These are phyloP conservation scores for Entomobrya multifasciata DNA, from an alignment of 2,888 invertebrate genomes.

Conservation along the genomic window DNA sequence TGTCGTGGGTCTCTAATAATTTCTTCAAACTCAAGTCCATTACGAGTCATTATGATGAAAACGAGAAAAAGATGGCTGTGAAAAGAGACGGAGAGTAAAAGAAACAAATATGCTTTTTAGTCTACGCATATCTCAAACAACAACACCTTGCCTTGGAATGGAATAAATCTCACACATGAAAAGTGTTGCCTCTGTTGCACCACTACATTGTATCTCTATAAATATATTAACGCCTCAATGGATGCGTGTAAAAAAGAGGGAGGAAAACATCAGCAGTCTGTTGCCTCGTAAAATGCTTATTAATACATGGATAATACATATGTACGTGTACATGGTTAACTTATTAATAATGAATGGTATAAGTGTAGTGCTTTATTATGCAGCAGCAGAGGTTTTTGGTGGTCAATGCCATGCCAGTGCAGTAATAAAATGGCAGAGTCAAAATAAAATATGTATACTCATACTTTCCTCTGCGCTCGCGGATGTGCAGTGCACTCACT, in stretches of 20 bases:
- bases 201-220: not conserved
- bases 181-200: not conserved
- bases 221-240: constrained; percentile 22
- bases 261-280: not conserved
- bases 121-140: not conserved
- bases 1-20: constrained; percentile 60
- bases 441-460: constrained; percentile 23
- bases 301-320: not conserved
- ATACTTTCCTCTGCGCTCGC: not conserved
- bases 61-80: constrained; percentile 18
- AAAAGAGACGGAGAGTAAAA: constrained; percentile 32
- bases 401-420: too few species aligned
- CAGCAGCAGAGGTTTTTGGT: constrained; percentile 37
- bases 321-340: constrained; percentile 21
- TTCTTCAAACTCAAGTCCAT: constrained; percentile 65
- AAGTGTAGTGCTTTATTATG: not conserved
- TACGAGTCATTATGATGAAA: constrained; percentile 59
- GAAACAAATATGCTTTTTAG: constrained; percentile 42
- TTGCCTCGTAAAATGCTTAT: not conserved
- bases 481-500: not conserved
- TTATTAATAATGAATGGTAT: constrained; percentile 58
- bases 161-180: constrained; percentile 46
- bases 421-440: constrained; percentile 33
- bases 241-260: not conserved
- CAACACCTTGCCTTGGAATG: too few species aligned